Evolutionary conservation across 2,113 vertebrate genomes (phyloP).

Genomic region (Heterocephalus glaber): DNA sequence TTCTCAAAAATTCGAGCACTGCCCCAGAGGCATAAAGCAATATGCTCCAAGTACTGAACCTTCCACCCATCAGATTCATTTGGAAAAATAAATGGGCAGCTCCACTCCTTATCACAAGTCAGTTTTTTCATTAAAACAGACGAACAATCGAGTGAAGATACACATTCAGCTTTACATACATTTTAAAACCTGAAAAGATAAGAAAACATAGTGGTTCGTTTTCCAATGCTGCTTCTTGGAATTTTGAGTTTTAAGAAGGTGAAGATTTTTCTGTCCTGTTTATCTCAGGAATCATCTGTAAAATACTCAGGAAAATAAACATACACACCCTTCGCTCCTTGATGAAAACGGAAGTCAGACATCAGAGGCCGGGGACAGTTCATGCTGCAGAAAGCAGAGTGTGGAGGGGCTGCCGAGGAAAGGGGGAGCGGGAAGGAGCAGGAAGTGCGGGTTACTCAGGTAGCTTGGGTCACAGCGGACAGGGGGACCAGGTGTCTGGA

Average conservation of each 20-base stretch:
- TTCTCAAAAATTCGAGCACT: slow-evolving; percentile 76
- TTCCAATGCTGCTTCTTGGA: not conserved
- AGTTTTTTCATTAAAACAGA: slow-evolving; percentile 16
- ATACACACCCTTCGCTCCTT: not conserved
- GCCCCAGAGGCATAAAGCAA: slow-evolving; percentile 66
- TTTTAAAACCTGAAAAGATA: not conserved
- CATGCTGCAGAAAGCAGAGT: not conserved
- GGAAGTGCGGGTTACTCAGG: fast-evolving
- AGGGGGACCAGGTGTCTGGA: fast-evolving
- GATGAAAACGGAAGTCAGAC: not conserved
- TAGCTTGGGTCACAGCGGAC: not conserved
- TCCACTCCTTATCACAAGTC: not conserved
- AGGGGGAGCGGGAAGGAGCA: not conserved
- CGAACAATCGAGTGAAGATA: not conserved
- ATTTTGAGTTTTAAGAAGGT: not conserved
- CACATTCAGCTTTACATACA: not conserved
- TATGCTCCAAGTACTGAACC: slow-evolving; percentile 37
- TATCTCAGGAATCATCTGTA: not conserved
- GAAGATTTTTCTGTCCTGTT: not conserved
- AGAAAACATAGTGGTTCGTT: not conserved
- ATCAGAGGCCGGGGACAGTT: not conserved
- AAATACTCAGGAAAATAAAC: not conserved
- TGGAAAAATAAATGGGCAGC: slow-evolving; percentile 54
- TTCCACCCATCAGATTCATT: slow-evolving; percentile 53
- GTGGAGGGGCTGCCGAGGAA: too few relatives aligned